Conservation (phyloP, 35 echinoderm and acorn worm genomes). For the Heliocidaris tuberculata region DNA sequence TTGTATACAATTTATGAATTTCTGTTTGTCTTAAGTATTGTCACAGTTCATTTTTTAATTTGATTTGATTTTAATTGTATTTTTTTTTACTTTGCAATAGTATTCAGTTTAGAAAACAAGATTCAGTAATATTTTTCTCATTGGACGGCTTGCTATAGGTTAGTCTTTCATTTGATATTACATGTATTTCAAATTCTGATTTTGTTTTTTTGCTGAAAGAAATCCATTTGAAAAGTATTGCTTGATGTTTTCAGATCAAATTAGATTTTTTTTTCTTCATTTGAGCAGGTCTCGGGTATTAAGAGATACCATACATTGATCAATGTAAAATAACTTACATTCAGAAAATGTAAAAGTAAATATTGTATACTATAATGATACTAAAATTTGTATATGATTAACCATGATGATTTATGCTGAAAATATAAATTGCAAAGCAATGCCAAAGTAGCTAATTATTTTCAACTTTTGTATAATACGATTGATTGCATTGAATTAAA, state of each 20-base stretch:
- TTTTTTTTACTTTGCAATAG: too few relatives aligned
- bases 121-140: too few relatives aligned
- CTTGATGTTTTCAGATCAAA: background rate
- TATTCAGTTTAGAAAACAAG: too few relatives aligned
- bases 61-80: too few relatives aligned
- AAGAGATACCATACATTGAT: too few relatives aligned
- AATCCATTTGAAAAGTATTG: background rate
- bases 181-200: background rate
- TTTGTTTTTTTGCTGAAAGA: background rate
- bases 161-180: too few relatives aligned
- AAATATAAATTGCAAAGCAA: background rate
- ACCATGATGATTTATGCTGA: background rate
- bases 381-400: background rate
- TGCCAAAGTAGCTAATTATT: background rate
- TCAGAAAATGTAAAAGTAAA: background rate
- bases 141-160: too few relatives aligned
- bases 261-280: background rate
- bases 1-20: too few relatives aligned
- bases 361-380: background rate
- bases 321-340: background rate
- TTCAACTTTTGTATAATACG: background rate
- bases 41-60: too few relatives aligned
- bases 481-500: background rate
- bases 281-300: background rate
- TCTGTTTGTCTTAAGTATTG: too few relatives aligned